Evolutionary conservation across 2,113 vertebrate genomes (phyloP).

Genomic region (Delphinus delphis): DNA sequence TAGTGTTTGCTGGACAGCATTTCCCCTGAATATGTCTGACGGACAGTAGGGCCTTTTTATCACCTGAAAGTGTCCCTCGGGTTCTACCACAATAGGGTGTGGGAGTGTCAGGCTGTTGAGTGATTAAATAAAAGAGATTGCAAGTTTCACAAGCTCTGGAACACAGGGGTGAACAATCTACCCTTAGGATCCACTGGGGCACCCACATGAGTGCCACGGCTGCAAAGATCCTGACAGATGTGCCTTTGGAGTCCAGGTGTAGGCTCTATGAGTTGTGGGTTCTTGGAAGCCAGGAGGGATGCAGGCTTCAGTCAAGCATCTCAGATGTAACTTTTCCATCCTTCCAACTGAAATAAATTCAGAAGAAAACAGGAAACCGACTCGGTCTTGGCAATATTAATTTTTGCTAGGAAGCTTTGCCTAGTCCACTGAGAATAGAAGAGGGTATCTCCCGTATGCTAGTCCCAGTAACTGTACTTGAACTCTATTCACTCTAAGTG

Average conservation of each 20-base stretch:
- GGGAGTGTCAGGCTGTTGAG: no score
- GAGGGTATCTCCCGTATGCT: neutral
- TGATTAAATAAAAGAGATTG: neutral
- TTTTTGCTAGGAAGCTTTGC: neutral
- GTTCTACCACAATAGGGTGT: no score
- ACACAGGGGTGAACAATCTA: neutral
- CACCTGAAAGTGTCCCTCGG: neutral
- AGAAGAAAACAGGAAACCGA: neutral
- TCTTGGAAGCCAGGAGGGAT: neutral
- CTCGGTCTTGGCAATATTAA: neutral
- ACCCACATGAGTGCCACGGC: accelerated
- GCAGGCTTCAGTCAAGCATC: neutral
- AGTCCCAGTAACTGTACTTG: neutral
- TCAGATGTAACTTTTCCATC: neutral
- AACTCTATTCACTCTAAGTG: neutral
- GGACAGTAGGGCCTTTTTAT: neutral
- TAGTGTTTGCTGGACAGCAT: neutral
- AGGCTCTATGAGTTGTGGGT: neutral
- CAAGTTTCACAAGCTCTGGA: neutral
- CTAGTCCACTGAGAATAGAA: neutral
- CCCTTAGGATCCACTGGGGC: accelerated
- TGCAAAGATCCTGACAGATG: no score
- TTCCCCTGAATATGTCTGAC: neutral
- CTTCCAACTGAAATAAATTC: neutral
- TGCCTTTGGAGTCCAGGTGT: neutral